Conservation (phyloP, 2,113 vertebrate species). For the Oriolus oriolus region DNA sequence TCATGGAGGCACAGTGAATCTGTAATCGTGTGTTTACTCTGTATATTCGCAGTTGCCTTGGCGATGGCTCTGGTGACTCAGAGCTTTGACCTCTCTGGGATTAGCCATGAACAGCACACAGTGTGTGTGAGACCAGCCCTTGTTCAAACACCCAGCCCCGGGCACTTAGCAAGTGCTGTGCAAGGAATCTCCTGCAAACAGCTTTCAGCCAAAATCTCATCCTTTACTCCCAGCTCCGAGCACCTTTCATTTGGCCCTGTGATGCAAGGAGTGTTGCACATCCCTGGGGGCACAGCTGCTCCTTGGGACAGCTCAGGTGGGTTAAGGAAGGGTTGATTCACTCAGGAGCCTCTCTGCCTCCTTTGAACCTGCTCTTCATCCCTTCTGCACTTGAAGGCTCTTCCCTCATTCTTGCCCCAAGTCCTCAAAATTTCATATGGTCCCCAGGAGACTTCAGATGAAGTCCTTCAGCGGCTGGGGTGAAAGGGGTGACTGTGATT, state of each 20-base stretch:
- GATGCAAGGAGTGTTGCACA: neutral
- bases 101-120: slow-evolving; percentile 8
- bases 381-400: neutral
- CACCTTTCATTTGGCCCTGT: neutral
- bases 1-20: neutral
- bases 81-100: slow-evolving; percentile 10
- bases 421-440: neutral
- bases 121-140: slow-evolving; percentile 31
- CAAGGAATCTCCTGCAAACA: neutral
- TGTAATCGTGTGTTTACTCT: slow-evolving; percentile 42
- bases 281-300: neutral
- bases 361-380: neutral
- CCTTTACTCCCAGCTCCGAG: neutral
- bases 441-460: neutral
- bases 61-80: slow-evolving; percentile 40
- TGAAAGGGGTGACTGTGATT: neutral
- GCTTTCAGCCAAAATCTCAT: neutral
- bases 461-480: neutral
- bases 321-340: neutral
- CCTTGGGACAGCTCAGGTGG: neutral
- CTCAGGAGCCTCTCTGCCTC: neutral
- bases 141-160: neutral
- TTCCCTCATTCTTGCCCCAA: neutral
- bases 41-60: slow-evolving; percentile 32
- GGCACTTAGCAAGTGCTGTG: neutral